Conservation (phyloP, 2,797 vertebrate genomes). For the Sebastes goodei region DNA sequence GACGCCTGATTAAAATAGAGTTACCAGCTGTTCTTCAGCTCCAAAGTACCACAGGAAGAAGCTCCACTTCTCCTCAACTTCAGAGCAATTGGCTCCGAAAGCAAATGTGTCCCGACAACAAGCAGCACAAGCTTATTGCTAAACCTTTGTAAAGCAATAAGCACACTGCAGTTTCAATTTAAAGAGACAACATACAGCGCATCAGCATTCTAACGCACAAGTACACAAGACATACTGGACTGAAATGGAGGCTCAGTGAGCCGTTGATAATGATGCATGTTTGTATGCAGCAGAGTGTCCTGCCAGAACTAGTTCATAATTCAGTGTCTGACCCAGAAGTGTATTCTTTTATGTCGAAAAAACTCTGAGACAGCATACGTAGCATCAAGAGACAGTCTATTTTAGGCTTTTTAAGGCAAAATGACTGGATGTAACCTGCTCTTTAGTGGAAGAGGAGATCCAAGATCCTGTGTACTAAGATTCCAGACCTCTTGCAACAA, state of each 20-base stretch:
- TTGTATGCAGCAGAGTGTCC: not conserved
- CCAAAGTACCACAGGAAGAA: not conserved
- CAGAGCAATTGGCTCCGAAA: not conserved
- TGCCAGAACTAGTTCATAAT: conserved; percentile 25
- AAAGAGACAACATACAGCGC: conserved; percentile 1
- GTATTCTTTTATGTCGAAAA: not conserved
- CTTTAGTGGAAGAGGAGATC: not conserved
- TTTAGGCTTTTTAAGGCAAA: not conserved
- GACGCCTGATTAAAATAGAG: not conserved
- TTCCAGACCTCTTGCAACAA: not conserved
- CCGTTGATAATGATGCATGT: not conserved
- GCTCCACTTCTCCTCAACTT: not conserved
- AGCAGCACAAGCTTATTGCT: not conserved
- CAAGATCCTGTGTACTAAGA: not conserved
- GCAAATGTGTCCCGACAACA: not conserved
- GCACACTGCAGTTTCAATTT: not conserved
- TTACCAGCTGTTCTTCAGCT: not conserved
- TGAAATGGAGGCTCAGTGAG: not conserved
- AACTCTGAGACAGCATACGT: not conserved
- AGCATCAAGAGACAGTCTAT: conserved; percentile 8
- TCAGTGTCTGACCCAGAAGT: conserved; percentile 38
- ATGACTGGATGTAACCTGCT: not conserved
- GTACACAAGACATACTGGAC: not conserved
- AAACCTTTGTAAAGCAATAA: not conserved
- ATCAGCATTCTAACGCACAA: conserved; percentile 12